A percentile compares a stretch with the other conserved stretches of the same genome.
Evolutionary conservation across 2,888 invertebrate species (phyloP).

Genomic region (Micropterix aruncella): DNA sequence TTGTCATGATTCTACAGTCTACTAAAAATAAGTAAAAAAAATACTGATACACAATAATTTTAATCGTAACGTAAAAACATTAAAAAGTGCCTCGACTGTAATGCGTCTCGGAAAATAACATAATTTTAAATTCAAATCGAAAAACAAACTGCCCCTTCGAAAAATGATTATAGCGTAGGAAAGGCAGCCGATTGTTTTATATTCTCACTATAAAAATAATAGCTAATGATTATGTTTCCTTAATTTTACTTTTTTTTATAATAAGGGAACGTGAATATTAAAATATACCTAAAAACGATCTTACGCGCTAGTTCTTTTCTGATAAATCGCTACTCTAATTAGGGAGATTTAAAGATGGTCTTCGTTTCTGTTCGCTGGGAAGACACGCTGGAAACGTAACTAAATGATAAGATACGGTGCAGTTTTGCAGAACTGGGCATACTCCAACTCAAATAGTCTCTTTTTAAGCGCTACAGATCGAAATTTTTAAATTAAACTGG

Average conservation of each 20-base stretch:
- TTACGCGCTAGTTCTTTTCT: not conserved
- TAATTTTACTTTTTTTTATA: too few species aligned
- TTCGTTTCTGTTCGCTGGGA: too few species aligned
- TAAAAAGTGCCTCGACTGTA: not conserved
- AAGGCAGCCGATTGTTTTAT: not conserved
- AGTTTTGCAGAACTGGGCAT: too few species aligned
- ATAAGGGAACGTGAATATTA: not conserved
- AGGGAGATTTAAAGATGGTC: too few species aligned
- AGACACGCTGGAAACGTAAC: too few species aligned
- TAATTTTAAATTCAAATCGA: not conserved
- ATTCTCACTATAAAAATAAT: not conserved
- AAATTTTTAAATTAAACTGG: too few species aligned
- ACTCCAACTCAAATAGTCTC: too few species aligned
- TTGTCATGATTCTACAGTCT: constrained; percentile 5
- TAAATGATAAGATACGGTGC: too few species aligned
- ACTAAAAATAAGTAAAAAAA: constrained; percentile 4
- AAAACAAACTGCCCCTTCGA: constrained; percentile 3
- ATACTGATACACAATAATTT: constrained; percentile 2
- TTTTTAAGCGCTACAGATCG: too few species aligned
- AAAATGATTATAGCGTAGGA: not conserved
- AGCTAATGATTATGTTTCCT: not conserved
- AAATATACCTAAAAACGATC: not conserved
- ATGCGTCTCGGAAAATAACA: not conserved
- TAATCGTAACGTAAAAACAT: too few species aligned
- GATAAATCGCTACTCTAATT: not conserved